phyloP scores from a whole-genome alignment of 2,113 vertebrate species.

The Madoqua kirkii region DNA sequence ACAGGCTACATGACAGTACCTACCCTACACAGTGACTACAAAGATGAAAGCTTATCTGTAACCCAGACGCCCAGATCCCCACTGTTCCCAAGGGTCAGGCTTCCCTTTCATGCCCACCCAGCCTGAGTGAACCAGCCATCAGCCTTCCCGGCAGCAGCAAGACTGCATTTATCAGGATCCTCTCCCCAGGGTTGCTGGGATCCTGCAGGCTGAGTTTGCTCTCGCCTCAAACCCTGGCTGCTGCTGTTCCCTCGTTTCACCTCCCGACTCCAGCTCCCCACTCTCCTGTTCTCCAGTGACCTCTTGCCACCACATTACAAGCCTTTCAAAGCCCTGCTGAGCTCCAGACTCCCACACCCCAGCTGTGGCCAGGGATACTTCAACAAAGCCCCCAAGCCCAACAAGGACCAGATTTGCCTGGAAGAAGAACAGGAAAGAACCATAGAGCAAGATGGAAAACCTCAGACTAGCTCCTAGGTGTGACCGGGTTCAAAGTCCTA shows the following conservation, averaged over 20 bases:
- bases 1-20: neutral
- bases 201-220: neutral
- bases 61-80: neutral
- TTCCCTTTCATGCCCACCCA: neutral
- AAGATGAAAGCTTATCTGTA: neutral
- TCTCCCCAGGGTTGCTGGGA: neutral
- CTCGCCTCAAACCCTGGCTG: neutral
- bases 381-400: rapidly evolving
- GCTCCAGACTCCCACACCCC: neutral
- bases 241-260: too few relatives aligned
- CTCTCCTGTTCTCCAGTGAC: neutral
- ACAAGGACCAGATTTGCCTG: neutral
- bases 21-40: neutral
- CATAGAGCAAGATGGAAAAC: neutral
- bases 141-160: rapidly evolving
- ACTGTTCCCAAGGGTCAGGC: neutral
- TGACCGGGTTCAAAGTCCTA: neutral
- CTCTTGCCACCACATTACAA: neutral
- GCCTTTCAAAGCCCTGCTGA: neutral
- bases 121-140: neutral
- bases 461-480: neutral
- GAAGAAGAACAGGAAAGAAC: neutral
- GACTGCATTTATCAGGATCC: neutral
- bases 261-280: neutral
- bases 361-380: neutral